These are phyloP conservation scores for Spilosoma lubricipeda DNA, from an alignment of 2,888 invertebrate species.

Conservation along the genomic window DNA sequence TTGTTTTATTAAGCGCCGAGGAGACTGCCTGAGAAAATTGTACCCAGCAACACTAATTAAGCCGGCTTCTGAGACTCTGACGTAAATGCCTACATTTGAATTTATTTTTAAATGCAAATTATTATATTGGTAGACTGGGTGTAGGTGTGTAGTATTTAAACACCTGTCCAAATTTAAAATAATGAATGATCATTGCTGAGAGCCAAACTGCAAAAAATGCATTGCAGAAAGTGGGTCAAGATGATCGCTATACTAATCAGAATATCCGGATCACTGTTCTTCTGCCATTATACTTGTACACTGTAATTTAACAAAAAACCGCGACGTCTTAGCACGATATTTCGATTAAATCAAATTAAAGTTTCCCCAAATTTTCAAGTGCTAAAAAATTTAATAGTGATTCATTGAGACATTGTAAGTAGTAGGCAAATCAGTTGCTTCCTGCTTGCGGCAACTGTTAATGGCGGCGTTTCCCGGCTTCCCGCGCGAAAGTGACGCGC, in stretches of 20 bases:
- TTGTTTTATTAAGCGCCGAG: not conserved
- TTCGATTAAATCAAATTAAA: constrained; percentile 40
- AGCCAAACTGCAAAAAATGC: constrained; percentile 15
- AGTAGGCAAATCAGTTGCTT: constrained; percentile 72
- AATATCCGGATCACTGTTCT: constrained; percentile 22
- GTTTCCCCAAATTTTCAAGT: constrained; percentile 60
- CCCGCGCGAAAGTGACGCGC: constrained; percentile 73
- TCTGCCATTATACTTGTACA: not conserved
- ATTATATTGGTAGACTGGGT: constrained; percentile 16
- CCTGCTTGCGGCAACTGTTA: constrained; percentile 78
- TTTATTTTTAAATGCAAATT: constrained; percentile 27
- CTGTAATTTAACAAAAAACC: constrained; percentile 16
- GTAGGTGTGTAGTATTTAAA: constrained; percentile 24
- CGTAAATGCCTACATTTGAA: constrained; percentile 24
- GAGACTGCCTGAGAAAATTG: not conserved
- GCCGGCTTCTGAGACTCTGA: constrained; percentile 13
- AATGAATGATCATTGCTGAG: constrained; percentile 13
- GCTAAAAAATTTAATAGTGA: constrained; percentile 62
- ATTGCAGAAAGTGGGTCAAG: constrained; percentile 17
- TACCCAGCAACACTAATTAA: constrained; percentile 19
- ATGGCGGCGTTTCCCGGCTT: constrained; percentile 73
- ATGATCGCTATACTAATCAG: constrained; percentile 30
- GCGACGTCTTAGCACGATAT: constrained; percentile 19
- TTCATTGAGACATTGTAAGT: constrained; percentile 55
- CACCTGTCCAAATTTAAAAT: constrained; percentile 8